Base-by-base conservation (phyloP, 2,113 vertebrate genomes). In the Damaliscus lunatus region DNA sequence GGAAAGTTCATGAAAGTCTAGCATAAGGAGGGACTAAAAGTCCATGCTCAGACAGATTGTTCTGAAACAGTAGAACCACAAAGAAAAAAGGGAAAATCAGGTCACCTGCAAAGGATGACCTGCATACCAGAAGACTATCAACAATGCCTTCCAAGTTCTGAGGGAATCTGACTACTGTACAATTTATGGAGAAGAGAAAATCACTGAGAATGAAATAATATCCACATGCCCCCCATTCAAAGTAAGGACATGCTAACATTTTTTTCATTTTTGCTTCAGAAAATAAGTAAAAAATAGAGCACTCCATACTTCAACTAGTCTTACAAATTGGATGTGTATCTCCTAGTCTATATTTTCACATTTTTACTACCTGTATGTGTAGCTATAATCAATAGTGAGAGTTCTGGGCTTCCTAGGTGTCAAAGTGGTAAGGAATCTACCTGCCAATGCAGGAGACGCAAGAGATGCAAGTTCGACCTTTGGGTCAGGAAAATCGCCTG, bases 261-360 rank as follows among this genome's bases (percentile, higher is more conserved):
- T 91, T 74, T 94, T 91, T 88, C 60, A 74, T 88, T 91, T 82
- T 94, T 86, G 40, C 46, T 88, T 74, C 31, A 82, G 74, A 88
- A 93, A 92, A 88, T 60, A 60, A 91, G 43, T 52, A 52, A 46
- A 81, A 91, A 82, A 36, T 77, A 84, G 23, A 83, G 15, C 6
- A 46, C 36, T 19, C 60, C 9, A 6, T 60, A 48, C 46, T 23
- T 27, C 27, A 52, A 62, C 62, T 88, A 55, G 62, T 62, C 74
- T 94, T 60, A 48, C 43, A 83, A 64, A 74, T 27, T 53, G 36
- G 17, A 3, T 53, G 31, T 55, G 21, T 77, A 77, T 48, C 84
- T 94, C 46, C 36, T 53, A 88, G 89, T 40, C 3, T 50, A n/a
- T 57, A 4, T 87, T 87, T 91, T 81, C 82, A 52, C 25, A 52